Base-by-base conservation (phyloP, 2,113 vertebrate species). In the Chionomys nivalis region DNA sequence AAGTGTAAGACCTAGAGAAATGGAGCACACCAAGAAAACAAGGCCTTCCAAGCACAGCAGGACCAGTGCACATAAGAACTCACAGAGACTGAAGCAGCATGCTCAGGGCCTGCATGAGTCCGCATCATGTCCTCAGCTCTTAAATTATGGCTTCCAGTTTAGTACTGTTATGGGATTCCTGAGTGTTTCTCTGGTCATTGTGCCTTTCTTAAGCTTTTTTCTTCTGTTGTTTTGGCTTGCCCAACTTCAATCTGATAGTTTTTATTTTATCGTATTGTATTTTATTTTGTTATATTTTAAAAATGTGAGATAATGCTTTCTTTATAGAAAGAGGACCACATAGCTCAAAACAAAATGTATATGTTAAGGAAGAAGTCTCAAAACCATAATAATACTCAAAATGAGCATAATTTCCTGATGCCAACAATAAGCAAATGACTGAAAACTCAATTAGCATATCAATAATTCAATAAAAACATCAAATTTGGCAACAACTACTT, bases 401-500 rank as follows among this genome's bases (percentile, higher is more conserved):
- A 82, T 70, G 55, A 93, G 58, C 11, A 77, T 28, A 26, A 95
- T 73, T 26, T 49, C 90, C 90, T 49, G 10, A 83, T 26, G 28
- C 2, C 49, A 94, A 75, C 16, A 65, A 5, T 42, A 73, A 91
- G 4, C 0, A 79, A 96, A 87, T 66, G 81, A 87, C 7, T 92
- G 7, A 91, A 94, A 94, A 88, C 78, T 68, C 14, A 95, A 65
- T 65, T 36, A 39, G 24, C 75, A 89, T 73, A 82, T 96, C 91
- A 94, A 83, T 73, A 85, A 63, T 68, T 52, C 73, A 97, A 58
- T 91, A 91, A 78, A 87, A 36, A 94, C 90, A 58, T 87, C 31
- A 85, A 95, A 96, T 42, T 81, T n/a, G 78, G 82, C 83, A 87
- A 89, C 36, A 93, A 70, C 31, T 44, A 93, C 90, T 87, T 95